A percentile compares a stretch with the other conserved stretches of the same genome.
Evolutionary conservation across 2,113 vertebrate species (phyloP).

Genomic region (Columba livia): DNA sequence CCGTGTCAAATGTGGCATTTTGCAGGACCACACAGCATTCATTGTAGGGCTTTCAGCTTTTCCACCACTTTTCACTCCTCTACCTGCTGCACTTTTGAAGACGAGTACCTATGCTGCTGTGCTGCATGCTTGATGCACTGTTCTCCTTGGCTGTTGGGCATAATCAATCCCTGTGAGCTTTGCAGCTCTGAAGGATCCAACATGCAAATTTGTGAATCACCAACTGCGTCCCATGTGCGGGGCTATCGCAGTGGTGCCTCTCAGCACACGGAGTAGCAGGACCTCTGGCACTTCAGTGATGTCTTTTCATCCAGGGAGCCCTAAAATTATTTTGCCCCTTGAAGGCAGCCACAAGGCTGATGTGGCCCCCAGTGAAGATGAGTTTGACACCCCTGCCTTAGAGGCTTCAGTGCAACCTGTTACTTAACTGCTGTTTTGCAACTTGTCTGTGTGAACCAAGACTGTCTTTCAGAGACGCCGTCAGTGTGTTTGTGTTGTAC

Average conservation of each 20-base stretch:
- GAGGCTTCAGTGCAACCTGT: conserved; percentile 27
- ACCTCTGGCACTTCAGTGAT: conserved; percentile 14
- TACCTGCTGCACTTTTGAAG: neutral
- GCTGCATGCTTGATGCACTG: neutral
- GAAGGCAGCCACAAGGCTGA: too few relatives aligned
- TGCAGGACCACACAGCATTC: neutral
- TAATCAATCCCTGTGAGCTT: neutral
- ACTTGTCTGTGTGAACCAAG: conserved; percentile 35
- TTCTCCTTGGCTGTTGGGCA: neutral
- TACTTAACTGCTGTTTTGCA: conserved; percentile 53
- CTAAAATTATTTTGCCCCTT: too few relatives aligned
- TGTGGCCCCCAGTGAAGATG: too few relatives aligned
- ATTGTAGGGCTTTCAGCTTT: neutral
- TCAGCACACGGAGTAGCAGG: neutral
- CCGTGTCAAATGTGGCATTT: neutral
- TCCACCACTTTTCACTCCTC: neutral
- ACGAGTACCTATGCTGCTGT: neutral
- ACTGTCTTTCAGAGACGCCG: conserved; percentile 16
- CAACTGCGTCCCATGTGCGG: neutral
- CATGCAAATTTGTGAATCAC: neutral
- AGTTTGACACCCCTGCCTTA: neutral
- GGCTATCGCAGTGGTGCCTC: conserved; percentile 4
- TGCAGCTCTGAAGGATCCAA: neutral
- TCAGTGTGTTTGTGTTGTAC: conserved; percentile 43
- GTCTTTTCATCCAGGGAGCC: neutral